phyloP scores from a whole-genome alignment of 2,888 invertebrate genomes.

The Drosophila cracens region DNA sequence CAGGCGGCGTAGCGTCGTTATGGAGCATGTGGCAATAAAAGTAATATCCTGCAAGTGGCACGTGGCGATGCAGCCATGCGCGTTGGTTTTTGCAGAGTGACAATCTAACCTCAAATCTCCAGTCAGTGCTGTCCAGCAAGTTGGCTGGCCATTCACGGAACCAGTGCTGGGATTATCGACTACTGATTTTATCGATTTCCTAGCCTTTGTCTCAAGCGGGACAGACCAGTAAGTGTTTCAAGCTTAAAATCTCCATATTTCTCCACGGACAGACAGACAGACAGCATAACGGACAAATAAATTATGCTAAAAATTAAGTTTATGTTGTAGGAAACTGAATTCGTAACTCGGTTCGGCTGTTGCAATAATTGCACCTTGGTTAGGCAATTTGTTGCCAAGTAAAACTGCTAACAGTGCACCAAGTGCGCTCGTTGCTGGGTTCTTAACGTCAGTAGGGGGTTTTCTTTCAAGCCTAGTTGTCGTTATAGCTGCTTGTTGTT shows the following conservation, averaged over 20 bases:
- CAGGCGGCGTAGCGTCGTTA: slow-evolving; percentile 57
- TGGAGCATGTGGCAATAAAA: slow-evolving; percentile 71
- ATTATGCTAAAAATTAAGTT: background rate
- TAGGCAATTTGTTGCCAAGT: slow-evolving; percentile 31
- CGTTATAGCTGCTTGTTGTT: slow-evolving; percentile 29
- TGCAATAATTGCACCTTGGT: slow-evolving; percentile 20
- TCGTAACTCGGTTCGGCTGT: slow-evolving; percentile 1
- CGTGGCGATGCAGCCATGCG: slow-evolving; percentile 66
- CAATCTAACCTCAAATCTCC: slow-evolving; percentile 19
- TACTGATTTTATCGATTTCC: background rate
- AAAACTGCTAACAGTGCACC: slow-evolving; percentile 23
- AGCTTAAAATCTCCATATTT: background rate
- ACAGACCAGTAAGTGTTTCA: background rate
- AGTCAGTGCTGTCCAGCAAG: background rate
- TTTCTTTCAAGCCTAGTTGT: slow-evolving; percentile 25
- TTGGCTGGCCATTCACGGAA: background rate
- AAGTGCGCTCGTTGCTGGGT: slow-evolving; percentile 29
- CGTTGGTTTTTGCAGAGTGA: slow-evolving; percentile 20
- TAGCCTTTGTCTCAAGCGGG: background rate
- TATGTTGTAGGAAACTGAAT: background rate
- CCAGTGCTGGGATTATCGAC: background rate
- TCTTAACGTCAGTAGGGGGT: background rate
- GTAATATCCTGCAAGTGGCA: slow-evolving; percentile 72
- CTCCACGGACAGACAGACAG: background rate
- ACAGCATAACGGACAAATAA: background rate